Evolutionary conservation across 2,888 invertebrate genomes (phyloP), one percentile per base, ranked within the genome.

Genomic region (Isoperla grammatica): DNA sequence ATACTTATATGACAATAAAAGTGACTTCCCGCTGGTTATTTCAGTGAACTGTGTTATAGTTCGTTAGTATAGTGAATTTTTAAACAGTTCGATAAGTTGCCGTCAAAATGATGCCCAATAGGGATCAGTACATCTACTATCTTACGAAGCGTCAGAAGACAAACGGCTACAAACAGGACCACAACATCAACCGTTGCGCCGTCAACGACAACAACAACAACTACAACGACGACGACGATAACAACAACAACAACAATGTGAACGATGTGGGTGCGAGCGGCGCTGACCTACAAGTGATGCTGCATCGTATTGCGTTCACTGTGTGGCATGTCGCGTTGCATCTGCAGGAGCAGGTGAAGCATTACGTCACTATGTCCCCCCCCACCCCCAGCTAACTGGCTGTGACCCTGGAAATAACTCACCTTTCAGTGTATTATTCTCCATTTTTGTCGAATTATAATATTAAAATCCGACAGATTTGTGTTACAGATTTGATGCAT

Each of bases 301-400:
- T 87, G 63, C 86, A 87, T 69, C 79, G 85, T 60, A 80, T 88
- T 37, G 87, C 87, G 40, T 87, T 87, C 69, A 86, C 87, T 29
- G 78, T 88, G 62, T 87, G 87, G 86, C 83, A 86, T 67, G 85
- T 84, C 57, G 85, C 86, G 45, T 82, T 87, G 71, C 82, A 86
- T 70, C 79, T 87, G 65, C 85, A 87, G 72, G 80, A 69, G 75
- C 61, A 64, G 63, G 65, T 63, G 46, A 15, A 57, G 13, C 54
- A 29, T 12, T 2, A n/a, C n/a, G n/a, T n/a, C n/a, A n/a, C n/a
- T n/a, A n/a, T n/a, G n/a, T n/a, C n/a, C n/a, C n/a, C 12, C 19
- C 22, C 3, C 20, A 40, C 37, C 20, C 48, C 13, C 37, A 9
- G 39, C n/a, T n/a, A n/a, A n/a, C n/a, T n/a, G n/a, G n/a, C n/a